phyloP scores from a whole-genome alignment of 2,113 vertebrate species.

The Platichthys stellatus region DNA sequence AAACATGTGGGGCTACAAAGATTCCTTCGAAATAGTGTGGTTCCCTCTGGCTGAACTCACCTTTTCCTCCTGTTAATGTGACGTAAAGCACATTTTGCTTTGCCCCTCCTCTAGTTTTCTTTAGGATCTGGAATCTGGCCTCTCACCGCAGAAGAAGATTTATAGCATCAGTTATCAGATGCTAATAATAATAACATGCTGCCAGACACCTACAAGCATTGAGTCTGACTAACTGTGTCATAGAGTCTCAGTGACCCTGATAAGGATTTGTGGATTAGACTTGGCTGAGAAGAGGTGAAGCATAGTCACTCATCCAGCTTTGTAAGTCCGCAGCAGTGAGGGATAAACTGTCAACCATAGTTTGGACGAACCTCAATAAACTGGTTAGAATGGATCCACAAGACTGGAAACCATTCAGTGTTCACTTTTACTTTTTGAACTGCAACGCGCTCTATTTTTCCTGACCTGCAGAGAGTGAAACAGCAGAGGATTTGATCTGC shows the following conservation, averaged over 20 bases:
- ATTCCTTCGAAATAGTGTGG: not conserved
- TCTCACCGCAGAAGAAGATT: not conserved
- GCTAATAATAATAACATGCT: conserved; percentile 16
- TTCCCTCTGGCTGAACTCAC: conserved; percentile 46
- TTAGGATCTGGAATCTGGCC: not conserved
- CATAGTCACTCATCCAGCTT: conserved; percentile 44
- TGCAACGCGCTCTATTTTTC: conserved; percentile 27
- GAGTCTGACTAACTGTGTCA: conserved; percentile 52
- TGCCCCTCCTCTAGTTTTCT: not conserved
- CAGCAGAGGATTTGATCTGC: conserved; percentile 38
- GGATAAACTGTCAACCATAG: conserved; percentile 3
- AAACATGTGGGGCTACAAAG: not conserved
- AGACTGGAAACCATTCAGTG: conserved; percentile 14
- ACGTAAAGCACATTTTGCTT: conserved; percentile 49
- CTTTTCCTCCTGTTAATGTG: conserved; percentile 41
- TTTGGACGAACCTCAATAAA: conserved; percentile 5
- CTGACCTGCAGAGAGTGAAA: conserved; percentile 28
- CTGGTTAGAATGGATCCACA: not conserved
- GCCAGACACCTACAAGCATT: conserved; percentile 13
- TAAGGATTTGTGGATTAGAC: conserved; percentile 80
- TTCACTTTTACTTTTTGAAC: not conserved
- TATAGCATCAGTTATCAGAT: not conserved
- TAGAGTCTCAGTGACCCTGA: conserved; percentile 69
- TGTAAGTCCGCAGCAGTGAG: conserved; percentile 24
- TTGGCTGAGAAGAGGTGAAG: conserved; percentile 54